A percentile compares a stretch with the other conserved stretches of the same genome.
phyloP scores from a whole-genome alignment of 2,888 invertebrate species.

The Diarsia dahlii region DNA sequence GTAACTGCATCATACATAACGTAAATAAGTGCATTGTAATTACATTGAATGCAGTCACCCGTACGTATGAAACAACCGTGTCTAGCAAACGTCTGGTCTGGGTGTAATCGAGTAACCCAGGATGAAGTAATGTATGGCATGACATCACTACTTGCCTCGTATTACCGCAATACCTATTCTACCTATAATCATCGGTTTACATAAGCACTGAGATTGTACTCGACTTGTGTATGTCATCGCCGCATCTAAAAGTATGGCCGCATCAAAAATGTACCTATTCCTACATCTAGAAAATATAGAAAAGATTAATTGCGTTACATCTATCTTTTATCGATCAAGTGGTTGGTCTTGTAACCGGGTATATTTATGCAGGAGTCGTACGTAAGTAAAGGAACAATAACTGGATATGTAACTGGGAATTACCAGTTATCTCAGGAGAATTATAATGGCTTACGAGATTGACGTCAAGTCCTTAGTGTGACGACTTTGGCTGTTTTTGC shows the following conservation, averaged over 20 bases:
- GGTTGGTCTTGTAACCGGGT: background rate
- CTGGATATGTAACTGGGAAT: slow-evolving; percentile 1
- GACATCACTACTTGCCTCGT: slow-evolving; percentile 1
- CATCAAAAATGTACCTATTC: background rate
- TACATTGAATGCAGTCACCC: background rate
- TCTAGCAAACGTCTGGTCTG: slow-evolving; percentile 37
- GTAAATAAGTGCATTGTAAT: background rate
- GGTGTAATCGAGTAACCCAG: too few relatives aligned
- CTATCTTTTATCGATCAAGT: too few relatives aligned
- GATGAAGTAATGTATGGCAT: slow-evolving; percentile 9
- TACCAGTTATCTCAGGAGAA: background rate
- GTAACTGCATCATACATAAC: background rate
- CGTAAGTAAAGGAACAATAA: slow-evolving; percentile 8
- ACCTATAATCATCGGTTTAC: background rate
- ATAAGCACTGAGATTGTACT: background rate
- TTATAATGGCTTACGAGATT: background rate
- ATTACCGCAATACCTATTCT: background rate
- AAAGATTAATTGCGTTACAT: too few relatives aligned
- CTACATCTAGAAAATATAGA: background rate
- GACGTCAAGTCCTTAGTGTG: background rate
- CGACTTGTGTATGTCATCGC: slow-evolving; percentile 1
- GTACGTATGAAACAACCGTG: background rate
- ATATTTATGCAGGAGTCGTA: background rate
- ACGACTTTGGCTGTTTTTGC: background rate
- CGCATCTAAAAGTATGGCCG: background rate